Percentiles rank a stretch among this genome's conserved stretches.
phyloP scores from a whole-genome alignment of 2,113 vertebrate species.

The Mormoops blainvillei region DNA sequence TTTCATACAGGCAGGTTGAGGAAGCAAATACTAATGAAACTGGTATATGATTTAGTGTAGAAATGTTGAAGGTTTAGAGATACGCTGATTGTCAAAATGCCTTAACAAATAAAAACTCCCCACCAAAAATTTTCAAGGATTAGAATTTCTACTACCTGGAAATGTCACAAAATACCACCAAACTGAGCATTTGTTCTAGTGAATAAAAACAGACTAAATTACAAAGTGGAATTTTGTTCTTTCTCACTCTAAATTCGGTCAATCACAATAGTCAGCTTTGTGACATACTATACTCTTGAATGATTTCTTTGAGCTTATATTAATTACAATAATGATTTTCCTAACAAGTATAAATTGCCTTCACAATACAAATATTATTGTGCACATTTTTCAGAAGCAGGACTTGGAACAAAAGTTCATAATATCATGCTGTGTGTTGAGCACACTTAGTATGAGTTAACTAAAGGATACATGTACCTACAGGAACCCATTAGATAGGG shows the following conservation, averaged over 20 bases:
- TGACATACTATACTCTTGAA: background rate
- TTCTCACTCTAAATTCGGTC: slow-evolving; percentile 32
- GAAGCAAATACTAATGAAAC: background rate
- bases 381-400: slow-evolving; percentile 1
- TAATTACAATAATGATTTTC: slow-evolving; percentile 43
- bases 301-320: slow-evolving; percentile 13
- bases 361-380: background rate
- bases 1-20: background rate
- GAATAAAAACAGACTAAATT: slow-evolving; percentile 9
- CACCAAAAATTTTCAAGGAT: background rate
- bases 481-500: background rate
- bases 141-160: background rate
- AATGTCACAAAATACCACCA: background rate
- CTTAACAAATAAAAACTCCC: background rate
- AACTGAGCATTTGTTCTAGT: background rate
- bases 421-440: background rate
- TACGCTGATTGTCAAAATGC: background rate
- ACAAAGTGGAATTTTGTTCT: background rate
- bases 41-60: background rate
- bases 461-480: slow-evolving; percentile 2
- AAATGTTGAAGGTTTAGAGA: background rate
- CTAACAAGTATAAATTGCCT: slow-evolving; percentile 26
- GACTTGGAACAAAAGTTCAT: background rate
- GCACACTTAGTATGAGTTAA: background rate
- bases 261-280: background rate